Evolutionary conservation across 1,140 invertebrate genomes (phyloP), one percentile per base, ranked within the genome.

Genomic region (Calephelis nemesis): DNA sequence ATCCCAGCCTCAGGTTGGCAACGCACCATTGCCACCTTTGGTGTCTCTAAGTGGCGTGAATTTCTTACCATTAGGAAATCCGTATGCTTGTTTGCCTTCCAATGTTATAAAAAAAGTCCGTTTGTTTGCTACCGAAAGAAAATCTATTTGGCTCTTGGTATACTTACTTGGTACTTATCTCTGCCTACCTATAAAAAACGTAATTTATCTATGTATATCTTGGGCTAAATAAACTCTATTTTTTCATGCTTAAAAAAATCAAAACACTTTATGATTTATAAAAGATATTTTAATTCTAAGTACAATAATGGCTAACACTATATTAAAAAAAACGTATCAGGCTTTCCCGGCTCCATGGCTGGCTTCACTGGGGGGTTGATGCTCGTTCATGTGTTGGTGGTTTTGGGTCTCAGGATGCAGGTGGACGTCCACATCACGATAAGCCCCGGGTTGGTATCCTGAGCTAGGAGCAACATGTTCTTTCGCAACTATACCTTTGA

Each of bases 401-500:
- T 48, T 54, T 7, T 69, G 70, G 5, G 42, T 15, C 45, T 69
- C 74, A 7, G 74, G 65, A 7, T 71, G 73, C 6, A 58, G 13
- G 9, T 73, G 67, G 7, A 78, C 71, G 1, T 81, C 75, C 0
- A 76, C 78, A 42, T 69, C 68, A 39, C 83, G 71, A 68, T 84
- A 85, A 1, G 63, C 68, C 42, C 72, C 52, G 4, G 19, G 58
- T 5, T 60, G 58, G n/a, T 60, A 60, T 40, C 30, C 39, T 50
- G 50, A 11, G 12, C n/a, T 77, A 75, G 9, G 64, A 12, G 48
- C 64, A 64, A 74, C 66, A 13, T 74, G 71, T 7, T 74, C 39
- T 9, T 77, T 76, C n/a, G 82, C 71, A 9, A 88, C 67, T 7
- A 68, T 71, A 4, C 85, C 85, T 7, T 78, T 71, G 0, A 82